Conservation (phyloP, 2,888 invertebrate genomes). For the Anaspis maculata region DNA sequence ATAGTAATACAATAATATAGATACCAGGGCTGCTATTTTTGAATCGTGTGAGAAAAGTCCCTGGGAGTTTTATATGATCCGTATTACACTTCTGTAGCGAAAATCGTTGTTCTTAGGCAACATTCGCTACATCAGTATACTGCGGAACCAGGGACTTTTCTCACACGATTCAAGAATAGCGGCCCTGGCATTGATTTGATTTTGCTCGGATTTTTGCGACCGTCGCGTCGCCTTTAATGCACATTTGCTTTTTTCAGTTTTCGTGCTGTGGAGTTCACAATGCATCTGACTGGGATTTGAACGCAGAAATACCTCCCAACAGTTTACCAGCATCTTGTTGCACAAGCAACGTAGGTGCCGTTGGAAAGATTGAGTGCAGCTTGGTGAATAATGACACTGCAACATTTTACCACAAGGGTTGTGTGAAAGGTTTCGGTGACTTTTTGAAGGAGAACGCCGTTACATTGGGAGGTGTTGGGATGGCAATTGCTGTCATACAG, state of each 20-base stretch:
- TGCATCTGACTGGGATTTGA: conserved; percentile 52
- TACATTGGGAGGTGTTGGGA: conserved; percentile 70
- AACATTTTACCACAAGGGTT: conserved; percentile 52
- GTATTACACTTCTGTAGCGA: no score
- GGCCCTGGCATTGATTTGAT: no score
- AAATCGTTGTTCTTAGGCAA: no score
- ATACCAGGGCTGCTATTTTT: no score
- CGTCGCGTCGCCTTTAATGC: no score
- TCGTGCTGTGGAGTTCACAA: conserved; percentile 64
- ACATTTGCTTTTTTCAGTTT: conserved; percentile 57
- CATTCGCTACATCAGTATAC: no score
- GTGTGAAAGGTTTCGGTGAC: conserved; percentile 53
- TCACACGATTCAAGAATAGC: no score
- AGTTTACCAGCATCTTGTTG: conserved; percentile 61
- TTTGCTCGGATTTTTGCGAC: no score
- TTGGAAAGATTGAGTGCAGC: conserved; percentile 40
- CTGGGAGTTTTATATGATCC: no score
- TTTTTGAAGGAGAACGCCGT: conserved; percentile 64
- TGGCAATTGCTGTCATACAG: conserved; percentile 80
- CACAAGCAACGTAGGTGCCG: conserved; percentile 42
- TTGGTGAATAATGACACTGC: conserved; percentile 9
- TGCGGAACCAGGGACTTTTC: no score
- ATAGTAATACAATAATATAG: no score
- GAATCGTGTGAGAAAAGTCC: no score
- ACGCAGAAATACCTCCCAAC: conserved; percentile 1